phyloP scores from a whole-genome alignment of 2,888 invertebrate species.

The Saturnia pavonia region DNA sequence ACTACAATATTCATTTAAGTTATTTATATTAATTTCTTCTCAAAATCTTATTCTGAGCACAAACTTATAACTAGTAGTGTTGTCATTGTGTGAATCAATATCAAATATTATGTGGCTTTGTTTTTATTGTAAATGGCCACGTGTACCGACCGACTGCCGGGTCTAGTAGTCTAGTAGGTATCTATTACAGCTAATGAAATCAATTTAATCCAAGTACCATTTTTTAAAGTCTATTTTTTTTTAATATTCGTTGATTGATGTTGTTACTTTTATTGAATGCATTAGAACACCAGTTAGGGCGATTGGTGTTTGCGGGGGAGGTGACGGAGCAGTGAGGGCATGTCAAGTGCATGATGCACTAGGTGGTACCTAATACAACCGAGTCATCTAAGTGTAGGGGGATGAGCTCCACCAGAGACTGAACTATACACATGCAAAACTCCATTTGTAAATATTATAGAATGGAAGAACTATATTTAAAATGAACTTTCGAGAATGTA shows the following conservation, averaged over 20 bases:
- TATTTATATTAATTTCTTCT: too few relatives aligned
- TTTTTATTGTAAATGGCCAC: too few relatives aligned
- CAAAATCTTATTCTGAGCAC: neutral
- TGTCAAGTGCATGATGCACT: neutral
- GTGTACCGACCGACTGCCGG: too few relatives aligned
- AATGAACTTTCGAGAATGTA: neutral
- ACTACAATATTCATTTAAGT: neutral
- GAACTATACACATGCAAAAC: neutral
- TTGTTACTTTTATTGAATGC: neutral
- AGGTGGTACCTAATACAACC: neutral
- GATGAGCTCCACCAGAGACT: neutral
- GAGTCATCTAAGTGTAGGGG: neutral
- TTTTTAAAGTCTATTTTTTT: neutral
- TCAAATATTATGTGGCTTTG: neutral
- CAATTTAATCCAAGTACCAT: neutral
- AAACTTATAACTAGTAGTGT: neutral
- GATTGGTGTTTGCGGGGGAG: neutral
- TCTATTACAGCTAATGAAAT: too few relatives aligned
- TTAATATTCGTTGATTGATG: neutral
- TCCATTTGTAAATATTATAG: neutral
- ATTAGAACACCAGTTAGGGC: neutral
- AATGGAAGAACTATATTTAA: neutral
- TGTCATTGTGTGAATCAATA: neutral
- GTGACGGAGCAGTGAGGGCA: neutral
- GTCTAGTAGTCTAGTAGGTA: too few relatives aligned